Percentiles rank a stretch among this genome's conserved stretches.
Evolutionary conservation across 2,888 invertebrate species (phyloP).

Genomic region (Thymelicus sylvestris): DNA sequence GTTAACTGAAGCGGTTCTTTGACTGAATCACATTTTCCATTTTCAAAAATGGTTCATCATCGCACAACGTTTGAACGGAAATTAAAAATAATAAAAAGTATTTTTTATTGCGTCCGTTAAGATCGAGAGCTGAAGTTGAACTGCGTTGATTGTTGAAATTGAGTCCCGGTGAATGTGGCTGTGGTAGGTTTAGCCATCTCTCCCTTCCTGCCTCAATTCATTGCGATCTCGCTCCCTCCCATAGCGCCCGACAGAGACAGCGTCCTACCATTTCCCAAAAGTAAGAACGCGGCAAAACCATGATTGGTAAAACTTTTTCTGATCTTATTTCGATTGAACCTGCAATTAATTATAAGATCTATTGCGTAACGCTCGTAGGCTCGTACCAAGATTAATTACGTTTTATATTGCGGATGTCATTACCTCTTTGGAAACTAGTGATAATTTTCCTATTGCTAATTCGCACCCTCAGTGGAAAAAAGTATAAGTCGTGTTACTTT

Average conservation of each 20-base stretch:
- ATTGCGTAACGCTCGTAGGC: conserved; percentile 14
- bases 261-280: conserved; percentile 26
- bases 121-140: conserved; percentile 22
- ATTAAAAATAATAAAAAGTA: conserved; percentile 21
- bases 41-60: conserved; percentile 78
- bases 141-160: conserved; percentile 9
- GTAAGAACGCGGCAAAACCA: conserved; percentile 24
- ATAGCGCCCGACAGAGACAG: conserved; percentile 3
- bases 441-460: background rate
- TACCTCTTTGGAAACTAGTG: background rate
- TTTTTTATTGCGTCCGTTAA: conserved; percentile 40
- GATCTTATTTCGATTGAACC: conserved; percentile 8
- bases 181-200: conserved; percentile 22
- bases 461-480: no score
- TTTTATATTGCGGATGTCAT: background rate
- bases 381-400: conserved; percentile 1
- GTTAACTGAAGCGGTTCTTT: conserved; percentile 53
- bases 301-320: conserved; percentile 29
- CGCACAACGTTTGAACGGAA: conserved; percentile 38
- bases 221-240: conserved; percentile 14
- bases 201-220: conserved; percentile 27
- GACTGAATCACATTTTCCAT: conserved; percentile 82
- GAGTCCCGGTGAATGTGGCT: conserved; percentile 20
- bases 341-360: conserved; percentile 21
- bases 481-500: no score